Conservation (phyloP, 2,888 invertebrate species). For the Auanema freiburgensis region DNA sequence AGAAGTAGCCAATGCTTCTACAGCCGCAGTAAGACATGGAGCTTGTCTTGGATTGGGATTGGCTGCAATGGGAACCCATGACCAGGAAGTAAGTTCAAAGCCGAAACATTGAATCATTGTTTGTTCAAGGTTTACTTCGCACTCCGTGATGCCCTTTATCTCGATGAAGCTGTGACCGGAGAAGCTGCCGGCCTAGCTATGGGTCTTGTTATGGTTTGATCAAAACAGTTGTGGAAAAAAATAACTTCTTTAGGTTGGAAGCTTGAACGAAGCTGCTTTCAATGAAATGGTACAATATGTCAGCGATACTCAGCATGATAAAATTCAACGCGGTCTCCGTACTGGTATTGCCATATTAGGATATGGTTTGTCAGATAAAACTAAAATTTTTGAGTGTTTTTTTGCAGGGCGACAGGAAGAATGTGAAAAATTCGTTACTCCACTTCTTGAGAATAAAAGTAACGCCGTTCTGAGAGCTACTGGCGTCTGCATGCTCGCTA, state of each 20-base stretch:
- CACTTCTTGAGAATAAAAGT: conserved; percentile 69
- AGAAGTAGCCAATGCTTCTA: conserved; percentile 91
- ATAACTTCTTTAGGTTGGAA: conserved; percentile 73
- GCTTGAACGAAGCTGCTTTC: conserved; percentile 77
- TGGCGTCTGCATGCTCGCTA: conserved; percentile 93
- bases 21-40: conserved; percentile 76
- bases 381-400: not conserved
- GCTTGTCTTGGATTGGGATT: conserved; percentile 94
- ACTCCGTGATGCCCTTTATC: conserved; percentile 91
- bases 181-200: conserved; percentile 98
- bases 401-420: conserved; percentile 83
- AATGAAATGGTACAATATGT: conserved; percentile 73
- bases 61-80: conserved; percentile 96
- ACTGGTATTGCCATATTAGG: conserved; percentile 77
- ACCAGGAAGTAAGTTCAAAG: conserved; percentile 65
- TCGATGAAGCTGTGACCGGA: conserved; percentile 97
- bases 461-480: conserved; percentile 71
- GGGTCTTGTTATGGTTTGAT: conserved; percentile 98
- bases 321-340: conserved; percentile 92
- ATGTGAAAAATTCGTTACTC: conserved; percentile 88
- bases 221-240: conserved; percentile 63
- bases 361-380: conserved; percentile 23
- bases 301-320: conserved; percentile 95
- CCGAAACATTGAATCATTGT: not conserved
- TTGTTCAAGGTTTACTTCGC: conserved; percentile 89